phyloP scores from a whole-genome alignment of 2,888 invertebrate species.

The Eustalomyia histrio region DNA sequence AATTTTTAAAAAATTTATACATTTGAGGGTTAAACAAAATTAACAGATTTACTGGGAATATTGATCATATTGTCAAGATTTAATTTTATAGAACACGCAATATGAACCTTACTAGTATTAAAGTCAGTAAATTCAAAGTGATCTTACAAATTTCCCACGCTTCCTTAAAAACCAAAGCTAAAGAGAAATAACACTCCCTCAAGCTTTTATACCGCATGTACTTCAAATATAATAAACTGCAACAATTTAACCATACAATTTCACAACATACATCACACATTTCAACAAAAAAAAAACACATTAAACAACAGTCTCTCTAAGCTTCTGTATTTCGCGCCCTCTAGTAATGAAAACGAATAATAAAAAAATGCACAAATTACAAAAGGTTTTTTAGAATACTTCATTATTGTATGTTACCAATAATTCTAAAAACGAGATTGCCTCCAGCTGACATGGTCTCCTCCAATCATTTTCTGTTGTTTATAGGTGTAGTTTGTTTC shows the following conservation, averaged over 20 bases:
- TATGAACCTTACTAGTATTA: constrained; percentile 20
- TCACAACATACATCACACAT: constrained; percentile 60
- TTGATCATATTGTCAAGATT: constrained; percentile 56
- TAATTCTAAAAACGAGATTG: constrained; percentile 67
- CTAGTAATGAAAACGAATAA: constrained; percentile 57
- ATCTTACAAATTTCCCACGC: constrained; percentile 63
- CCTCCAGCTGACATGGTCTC: constrained; percentile 66
- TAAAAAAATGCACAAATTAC: constrained; percentile 33
- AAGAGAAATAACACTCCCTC: constrained; percentile 49
- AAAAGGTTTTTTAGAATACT: constrained; percentile 28
- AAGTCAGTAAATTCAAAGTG: constrained; percentile 17
- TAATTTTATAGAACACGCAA: constrained; percentile 50
- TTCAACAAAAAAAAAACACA: constrained; percentile 15
- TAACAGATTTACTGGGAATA: not conserved
- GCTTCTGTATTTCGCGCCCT: constrained; percentile 66
- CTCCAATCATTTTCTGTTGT: constrained; percentile 55
- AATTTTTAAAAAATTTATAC: not conserved
- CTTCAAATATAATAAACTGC: constrained; percentile 32
- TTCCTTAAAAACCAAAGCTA: constrained; percentile 44
- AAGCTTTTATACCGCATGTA: constrained; percentile 44
- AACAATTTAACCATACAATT: constrained; percentile 56
- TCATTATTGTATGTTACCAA: constrained; percentile 64
- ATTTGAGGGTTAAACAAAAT: not conserved
- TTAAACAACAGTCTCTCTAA: constrained; percentile 28
- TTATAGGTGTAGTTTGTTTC: constrained; percentile 12